phyloP scores from a whole-genome alignment of 2,888 invertebrate genomes.

The Thereva unica region DNA sequence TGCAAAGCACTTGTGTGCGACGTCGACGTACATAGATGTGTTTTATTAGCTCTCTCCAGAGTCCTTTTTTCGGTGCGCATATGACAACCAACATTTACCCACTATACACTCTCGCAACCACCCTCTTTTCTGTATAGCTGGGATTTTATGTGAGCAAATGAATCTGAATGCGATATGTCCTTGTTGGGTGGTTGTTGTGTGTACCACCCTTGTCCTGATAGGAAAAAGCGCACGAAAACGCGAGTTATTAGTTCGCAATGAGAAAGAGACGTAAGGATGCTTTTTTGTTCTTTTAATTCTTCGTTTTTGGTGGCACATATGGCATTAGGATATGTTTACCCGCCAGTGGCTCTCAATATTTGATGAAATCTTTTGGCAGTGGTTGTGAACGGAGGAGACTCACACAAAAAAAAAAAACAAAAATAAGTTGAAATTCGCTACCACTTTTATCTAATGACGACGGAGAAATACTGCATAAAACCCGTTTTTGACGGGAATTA shows the following conservation, averaged over 20 bases:
- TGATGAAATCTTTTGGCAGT: too few relatives aligned
- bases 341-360: conserved; percentile 30
- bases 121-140: background rate
- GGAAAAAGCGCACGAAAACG: conserved; percentile 27
- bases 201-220: conserved; percentile 12
- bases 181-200: background rate
- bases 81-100: conserved; percentile 8
- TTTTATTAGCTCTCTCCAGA: conserved; percentile 8
- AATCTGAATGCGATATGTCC: background rate
- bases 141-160: too few relatives aligned
- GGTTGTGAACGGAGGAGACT: too few relatives aligned
- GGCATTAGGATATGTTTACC: background rate
- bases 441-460: too few relatives aligned
- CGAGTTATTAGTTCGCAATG: conserved; percentile 27
- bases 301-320: conserved; percentile 13
- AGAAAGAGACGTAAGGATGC: conserved; percentile 25
- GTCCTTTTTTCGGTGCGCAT: conserved; percentile 7
- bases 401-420: too few relatives aligned
- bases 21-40: conserved; percentile 2
- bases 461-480: too few relatives aligned
- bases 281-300: conserved; percentile 7
- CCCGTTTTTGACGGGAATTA: too few relatives aligned
- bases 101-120: background rate
- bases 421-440: too few relatives aligned
- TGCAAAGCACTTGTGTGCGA: conserved; percentile 14